phyloP scores from a whole-genome alignment of 2,888 invertebrate species.

The Caenorhabditis wallacei region DNA sequence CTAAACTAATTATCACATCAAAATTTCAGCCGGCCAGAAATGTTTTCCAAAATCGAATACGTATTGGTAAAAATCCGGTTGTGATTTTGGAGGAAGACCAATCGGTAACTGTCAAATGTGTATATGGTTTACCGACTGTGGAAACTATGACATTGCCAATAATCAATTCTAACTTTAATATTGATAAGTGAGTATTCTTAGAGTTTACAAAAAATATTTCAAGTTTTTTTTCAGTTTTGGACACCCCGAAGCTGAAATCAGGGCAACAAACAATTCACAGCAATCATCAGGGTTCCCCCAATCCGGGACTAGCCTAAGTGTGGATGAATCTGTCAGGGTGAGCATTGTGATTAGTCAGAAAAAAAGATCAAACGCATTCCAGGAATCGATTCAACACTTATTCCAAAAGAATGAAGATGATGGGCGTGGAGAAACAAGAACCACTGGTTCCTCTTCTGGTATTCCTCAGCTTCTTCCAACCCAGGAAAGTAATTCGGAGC shows the following conservation, averaged over 20 bases:
- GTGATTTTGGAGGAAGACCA: constrained; percentile 80
- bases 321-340: background rate
- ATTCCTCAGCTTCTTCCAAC: background rate
- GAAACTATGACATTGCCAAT: constrained; percentile 76
- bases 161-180: constrained; percentile 78
- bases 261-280: background rate
- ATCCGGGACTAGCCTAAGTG: constrained; percentile 1
- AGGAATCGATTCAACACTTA: background rate
- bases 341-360: too few species aligned
- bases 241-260: constrained; percentile 3
- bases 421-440: background rate
- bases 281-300: background rate
- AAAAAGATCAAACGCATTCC: too few species aligned
- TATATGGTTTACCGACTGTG: constrained; percentile 80
- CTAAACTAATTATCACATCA: background rate
- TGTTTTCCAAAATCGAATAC: constrained; percentile 82
- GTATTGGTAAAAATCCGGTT: constrained; percentile 81
- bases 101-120: constrained; percentile 75
- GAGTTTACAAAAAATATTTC: background rate
- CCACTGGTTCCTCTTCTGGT: background rate
- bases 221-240: constrained; percentile 13
- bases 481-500: constrained; percentile 1
- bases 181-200: constrained; percentile 69
- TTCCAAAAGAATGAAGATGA: constrained; percentile 14
- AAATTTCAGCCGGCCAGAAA: constrained; percentile 74